Percentiles rank a stretch among this genome's conserved stretches.
phyloP scores from a whole-genome alignment of 1,140 invertebrate species.

The Mamestra configurata region DNA sequence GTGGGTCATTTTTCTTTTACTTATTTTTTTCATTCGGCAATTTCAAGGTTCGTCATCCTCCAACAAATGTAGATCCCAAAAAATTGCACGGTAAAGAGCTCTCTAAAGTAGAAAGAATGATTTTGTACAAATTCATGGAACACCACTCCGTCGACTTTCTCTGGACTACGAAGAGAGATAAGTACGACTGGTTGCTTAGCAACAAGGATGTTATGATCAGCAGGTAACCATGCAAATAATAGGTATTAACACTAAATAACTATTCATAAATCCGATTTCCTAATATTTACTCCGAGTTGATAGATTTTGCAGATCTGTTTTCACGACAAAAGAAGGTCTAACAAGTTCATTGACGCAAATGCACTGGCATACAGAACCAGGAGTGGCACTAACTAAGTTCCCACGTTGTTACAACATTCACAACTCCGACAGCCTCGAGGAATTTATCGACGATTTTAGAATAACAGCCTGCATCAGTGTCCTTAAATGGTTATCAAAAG shows the following conservation, averaged over 20 bases:
- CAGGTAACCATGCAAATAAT: slow-evolving; percentile 72
- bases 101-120: slow-evolving; percentile 87
- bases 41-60: slow-evolving; percentile 83
- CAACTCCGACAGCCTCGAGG: slow-evolving; percentile 94
- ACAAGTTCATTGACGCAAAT: slow-evolving; percentile 94
- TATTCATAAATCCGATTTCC: background rate
- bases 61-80: slow-evolving; percentile 85
- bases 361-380: slow-evolving; percentile 96
- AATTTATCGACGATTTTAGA: slow-evolving; percentile 97
- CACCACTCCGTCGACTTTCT: slow-evolving; percentile 94
- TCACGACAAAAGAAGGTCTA: slow-evolving; percentile 97
- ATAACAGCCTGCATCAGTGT: slow-evolving; percentile 95
- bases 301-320: slow-evolving; percentile 93
- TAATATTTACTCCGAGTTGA: background rate
- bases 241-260: background rate
- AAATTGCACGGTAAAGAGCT: slow-evolving; percentile 78
- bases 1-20: background rate
- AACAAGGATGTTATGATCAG: slow-evolving; percentile 87
- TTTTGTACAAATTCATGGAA: slow-evolving; percentile 90
- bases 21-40: background rate
- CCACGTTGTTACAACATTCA: slow-evolving; percentile 96
- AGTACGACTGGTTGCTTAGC: slow-evolving; percentile 89
- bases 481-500: slow-evolving; percentile 92
- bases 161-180: slow-evolving; percentile 95
- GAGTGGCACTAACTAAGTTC: slow-evolving; percentile 93